Conservation (phyloP, 1,140 invertebrate species). For the Sycophila sp. region DNA sequence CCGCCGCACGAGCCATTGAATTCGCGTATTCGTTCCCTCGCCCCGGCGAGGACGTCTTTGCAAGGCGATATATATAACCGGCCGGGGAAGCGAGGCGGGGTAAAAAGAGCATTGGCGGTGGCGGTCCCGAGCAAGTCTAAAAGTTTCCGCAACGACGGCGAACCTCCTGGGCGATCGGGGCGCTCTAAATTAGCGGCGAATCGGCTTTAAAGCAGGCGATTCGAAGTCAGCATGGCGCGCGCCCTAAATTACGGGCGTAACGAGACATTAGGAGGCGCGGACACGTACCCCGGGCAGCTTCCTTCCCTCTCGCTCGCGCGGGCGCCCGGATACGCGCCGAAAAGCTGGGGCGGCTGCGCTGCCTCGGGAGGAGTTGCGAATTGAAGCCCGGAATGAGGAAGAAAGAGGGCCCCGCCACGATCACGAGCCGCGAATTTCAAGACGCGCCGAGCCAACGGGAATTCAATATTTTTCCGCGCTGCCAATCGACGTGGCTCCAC, state of each 20-base stretch:
- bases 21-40: not conserved
- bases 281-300: conserved; percentile 31
- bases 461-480: conserved; percentile 35
- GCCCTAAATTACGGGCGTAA: conserved; percentile 41
- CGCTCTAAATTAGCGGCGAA: conserved; percentile 38
- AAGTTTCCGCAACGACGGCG: not conserved
- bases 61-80: not conserved
- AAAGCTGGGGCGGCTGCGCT: not conserved
- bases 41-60: too few relatives aligned
- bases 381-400: not conserved
- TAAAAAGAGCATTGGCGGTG: not conserved
- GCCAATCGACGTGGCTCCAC: not conserved
- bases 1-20: conserved; percentile 7
- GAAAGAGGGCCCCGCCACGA: not conserved
- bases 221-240: conserved; percentile 34
- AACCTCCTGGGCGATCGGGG: conserved; percentile 13
- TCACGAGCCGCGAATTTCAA: conserved; percentile 34
- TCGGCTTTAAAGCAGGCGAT: conserved; percentile 40
- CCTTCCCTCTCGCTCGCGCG: not conserved
- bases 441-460: conserved; percentile 30
- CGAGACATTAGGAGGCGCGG: conserved; percentile 40
- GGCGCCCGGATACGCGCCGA: not conserved
- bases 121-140: not conserved
- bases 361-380: not conserved
- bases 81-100: not conserved